These are phyloP conservation scores for Hystrix brachyura DNA, from an alignment of 2,113 vertebrate genomes.

Conservation along the genomic window DNA sequence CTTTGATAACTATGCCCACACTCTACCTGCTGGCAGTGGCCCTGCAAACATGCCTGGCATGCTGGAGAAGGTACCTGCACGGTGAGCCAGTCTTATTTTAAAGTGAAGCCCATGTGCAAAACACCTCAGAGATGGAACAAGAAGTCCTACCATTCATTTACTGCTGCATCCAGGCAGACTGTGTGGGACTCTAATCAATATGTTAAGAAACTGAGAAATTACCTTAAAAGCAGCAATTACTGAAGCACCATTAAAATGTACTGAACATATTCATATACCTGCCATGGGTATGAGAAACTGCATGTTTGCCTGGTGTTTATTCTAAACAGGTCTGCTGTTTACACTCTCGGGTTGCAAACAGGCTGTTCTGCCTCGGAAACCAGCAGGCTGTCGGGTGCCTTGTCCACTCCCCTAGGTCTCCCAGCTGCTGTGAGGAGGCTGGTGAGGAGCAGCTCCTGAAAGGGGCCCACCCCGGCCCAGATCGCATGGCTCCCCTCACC, in stretches of 20 bases:
- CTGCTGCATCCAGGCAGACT: background rate
- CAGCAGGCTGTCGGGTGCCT: rapidly evolving
- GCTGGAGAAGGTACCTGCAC: background rate
- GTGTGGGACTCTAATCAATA: background rate
- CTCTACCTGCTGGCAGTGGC: background rate
- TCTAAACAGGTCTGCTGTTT: background rate
- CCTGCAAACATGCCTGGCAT: background rate
- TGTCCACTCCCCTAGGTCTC: background rate
- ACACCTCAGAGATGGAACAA: background rate
- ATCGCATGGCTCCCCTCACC: slow-evolving; percentile 85
- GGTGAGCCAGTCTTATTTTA: background rate
- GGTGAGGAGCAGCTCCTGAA: rapidly evolving
- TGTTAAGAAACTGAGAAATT: background rate
- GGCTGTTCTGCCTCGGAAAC: background rate
- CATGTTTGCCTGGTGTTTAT: background rate
- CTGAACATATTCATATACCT: rapidly evolving
- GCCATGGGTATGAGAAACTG: background rate
- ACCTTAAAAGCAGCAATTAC: background rate
- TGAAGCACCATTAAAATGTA: background rate
- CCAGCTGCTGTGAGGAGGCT: rapidly evolving
- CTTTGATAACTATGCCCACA: background rate
- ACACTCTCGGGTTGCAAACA: background rate
- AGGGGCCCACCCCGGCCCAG: rapidly evolving
- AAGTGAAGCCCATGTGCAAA: background rate
- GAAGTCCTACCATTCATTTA: background rate